Evolutionary conservation across 1,140 invertebrate genomes (phyloP).

Genomic region (Drosophila pseudoobscura): DNA sequence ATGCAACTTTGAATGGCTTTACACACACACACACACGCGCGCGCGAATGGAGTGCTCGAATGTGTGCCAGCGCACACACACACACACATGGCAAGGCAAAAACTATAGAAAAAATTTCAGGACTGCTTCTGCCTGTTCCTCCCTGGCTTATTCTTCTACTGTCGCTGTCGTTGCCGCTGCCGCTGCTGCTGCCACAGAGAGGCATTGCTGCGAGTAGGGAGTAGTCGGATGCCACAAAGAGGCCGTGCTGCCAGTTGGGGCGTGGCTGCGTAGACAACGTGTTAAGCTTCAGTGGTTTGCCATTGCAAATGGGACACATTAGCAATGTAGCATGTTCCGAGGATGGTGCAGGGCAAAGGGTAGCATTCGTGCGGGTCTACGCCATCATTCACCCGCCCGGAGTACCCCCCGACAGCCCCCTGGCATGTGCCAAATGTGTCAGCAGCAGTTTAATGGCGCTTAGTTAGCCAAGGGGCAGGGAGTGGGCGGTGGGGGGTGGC

Average conservation of each 20-base stretch:
- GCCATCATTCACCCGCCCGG: neutral
- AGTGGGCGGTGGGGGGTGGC: too few species aligned
- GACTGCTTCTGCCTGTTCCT: constrained; percentile 22
- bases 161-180: too few species aligned
- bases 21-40: constrained; percentile 46
- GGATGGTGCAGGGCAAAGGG: constrained; percentile 21
- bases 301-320: constrained; percentile 80
- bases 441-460: constrained; percentile 42
- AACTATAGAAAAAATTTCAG: constrained; percentile 69
- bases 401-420: neutral
- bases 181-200: neutral
- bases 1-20: constrained; percentile 73
- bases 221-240: constrained; percentile 1
- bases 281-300: constrained; percentile 80
- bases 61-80: constrained; percentile 45
- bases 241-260: constrained; percentile 48
- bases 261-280: constrained; percentile 77
- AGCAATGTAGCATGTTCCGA: constrained; percentile 63
- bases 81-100: constrained; percentile 47
- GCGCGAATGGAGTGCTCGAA: constrained; percentile 25
- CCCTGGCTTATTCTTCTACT: neutral
- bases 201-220: constrained; percentile 37
- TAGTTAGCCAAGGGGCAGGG: constrained; percentile 4
- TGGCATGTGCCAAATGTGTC: constrained; percentile 73
- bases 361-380: neutral